phyloP scores from a whole-genome alignment of 53 echinoderm and acorn worm genomes.

The Actinopyga echinites region DNA sequence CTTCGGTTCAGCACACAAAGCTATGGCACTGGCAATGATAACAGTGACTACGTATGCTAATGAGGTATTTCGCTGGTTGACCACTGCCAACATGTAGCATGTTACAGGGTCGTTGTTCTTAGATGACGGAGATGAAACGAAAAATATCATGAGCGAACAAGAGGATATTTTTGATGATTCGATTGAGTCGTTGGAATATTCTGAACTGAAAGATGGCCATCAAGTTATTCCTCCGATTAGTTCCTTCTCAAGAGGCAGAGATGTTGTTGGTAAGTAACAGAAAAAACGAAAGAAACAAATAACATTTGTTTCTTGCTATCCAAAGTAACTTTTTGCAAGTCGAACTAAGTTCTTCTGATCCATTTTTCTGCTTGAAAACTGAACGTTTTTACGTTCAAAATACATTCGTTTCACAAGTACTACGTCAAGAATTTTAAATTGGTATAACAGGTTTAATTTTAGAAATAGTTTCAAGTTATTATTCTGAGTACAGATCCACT shows the following conservation, averaged over 20 bases:
- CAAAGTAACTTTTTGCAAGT: no score
- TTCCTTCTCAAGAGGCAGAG: constrained; percentile 35
- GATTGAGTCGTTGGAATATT: constrained; percentile 11
- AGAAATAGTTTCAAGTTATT: no score
- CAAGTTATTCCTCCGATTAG: constrained; percentile 57
- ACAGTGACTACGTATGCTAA: constrained; percentile 17
- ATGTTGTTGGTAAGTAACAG: not conserved
- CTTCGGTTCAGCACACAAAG: constrained; percentile 2
- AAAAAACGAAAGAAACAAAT: no score
- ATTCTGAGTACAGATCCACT: no score
- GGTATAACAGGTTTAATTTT: no score
- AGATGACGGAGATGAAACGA: not conserved
- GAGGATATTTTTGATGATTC: constrained; percentile 16
- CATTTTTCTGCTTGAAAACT: no score
- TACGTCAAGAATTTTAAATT: no score
- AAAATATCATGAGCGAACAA: constrained; percentile 8
- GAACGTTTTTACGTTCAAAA: no score
- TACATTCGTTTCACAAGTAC: no score
- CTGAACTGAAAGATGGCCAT: not conserved
- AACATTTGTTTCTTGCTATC: no score
- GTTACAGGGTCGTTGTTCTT: not conserved
- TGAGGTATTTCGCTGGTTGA: not conserved
- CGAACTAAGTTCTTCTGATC: no score
- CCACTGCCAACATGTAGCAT: constrained; percentile 5
- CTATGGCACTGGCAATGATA: not conserved